Conservation (phyloP, 92 coral and sea anemone species). For the Desmophyllum pertusum region DNA sequence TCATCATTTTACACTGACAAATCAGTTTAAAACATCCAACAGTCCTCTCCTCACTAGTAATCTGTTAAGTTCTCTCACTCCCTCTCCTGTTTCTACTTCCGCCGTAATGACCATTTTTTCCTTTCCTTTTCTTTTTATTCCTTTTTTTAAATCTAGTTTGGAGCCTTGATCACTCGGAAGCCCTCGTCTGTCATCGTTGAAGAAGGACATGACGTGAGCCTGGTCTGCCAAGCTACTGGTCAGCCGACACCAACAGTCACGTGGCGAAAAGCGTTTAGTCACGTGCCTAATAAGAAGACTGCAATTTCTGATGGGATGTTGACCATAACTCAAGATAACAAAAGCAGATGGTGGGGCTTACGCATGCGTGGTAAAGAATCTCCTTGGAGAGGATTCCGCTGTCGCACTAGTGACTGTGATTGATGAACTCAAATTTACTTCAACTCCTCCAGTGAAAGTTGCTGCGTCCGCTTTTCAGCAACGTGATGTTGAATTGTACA, state of each 20-base stretch:
- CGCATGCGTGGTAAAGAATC: conserved; percentile 23
- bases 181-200: conserved; percentile 48
- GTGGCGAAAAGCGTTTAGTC: background rate
- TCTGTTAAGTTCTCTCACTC: too few relatives aligned
- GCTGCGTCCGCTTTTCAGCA: background rate
- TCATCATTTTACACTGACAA: too few relatives aligned
- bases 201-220: conserved; percentile 37
- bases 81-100: background rate
- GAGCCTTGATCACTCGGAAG: conserved; percentile 8
- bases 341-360: conserved; percentile 32
- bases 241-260: conserved; percentile 25
- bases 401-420: conserved; percentile 38
- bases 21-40: too few relatives aligned
- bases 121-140: background rate
- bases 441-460: conserved; percentile 3
- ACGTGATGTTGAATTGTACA: conserved; percentile 29
- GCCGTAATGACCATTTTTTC: too few relatives aligned
- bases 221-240: conserved; percentile 27
- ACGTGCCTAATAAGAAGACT: background rate
- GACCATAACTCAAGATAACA: conserved; percentile 11
- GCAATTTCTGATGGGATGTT: background rate
- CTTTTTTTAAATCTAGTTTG: background rate
- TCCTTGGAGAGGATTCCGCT: conserved; percentile 10
- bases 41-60: too few relatives aligned
- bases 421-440: conserved; percentile 14